Percentiles rank a stretch among this genome's conserved stretches.
Conservation (phyloP, 2,888 invertebrate genomes). For the Mayetiola destructor region DNA sequence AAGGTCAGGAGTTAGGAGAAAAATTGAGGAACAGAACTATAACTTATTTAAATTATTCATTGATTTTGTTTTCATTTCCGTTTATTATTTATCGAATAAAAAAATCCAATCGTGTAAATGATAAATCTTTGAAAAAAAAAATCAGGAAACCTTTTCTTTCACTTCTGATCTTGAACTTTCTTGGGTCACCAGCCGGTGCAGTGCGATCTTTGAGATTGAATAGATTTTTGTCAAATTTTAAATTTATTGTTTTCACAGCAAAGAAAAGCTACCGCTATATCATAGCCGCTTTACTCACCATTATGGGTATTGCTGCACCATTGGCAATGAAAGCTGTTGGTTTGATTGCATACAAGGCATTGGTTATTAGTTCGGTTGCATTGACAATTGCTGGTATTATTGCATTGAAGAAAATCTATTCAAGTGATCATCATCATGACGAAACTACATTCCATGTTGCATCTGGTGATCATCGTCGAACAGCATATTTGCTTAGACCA, state of each 20-base stretch:
- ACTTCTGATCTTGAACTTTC: no score
- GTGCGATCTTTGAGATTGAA: no score
- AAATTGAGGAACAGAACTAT: no score
- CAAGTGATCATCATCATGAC: constrained; percentile 40
- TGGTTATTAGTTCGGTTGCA: constrained; percentile 58
- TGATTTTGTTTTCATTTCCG: no score
- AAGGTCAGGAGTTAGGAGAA: no score
- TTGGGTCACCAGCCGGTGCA: no score
- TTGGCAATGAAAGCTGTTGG: constrained; percentile 54
- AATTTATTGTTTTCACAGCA: constrained; percentile 31
- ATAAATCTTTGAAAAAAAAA: no score
- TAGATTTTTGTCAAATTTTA: no score
- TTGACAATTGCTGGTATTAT: constrained; percentile 57
- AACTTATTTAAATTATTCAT: no score
- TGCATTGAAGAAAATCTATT: constrained; percentile 56
- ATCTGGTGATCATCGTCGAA: constrained; percentile 39
- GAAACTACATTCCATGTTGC: constrained; percentile 55
- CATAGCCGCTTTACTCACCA: constrained; percentile 46
- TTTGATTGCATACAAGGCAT: constrained; percentile 54
- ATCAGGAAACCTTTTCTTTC: no score
- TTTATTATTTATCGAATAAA: no score
- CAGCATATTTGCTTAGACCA: constrained; percentile 9
- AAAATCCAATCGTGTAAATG: no score
- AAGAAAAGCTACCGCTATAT: constrained; percentile 43
- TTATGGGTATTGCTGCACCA: constrained; percentile 53